Conservation (phyloP, 2,113 vertebrate genomes). For the Tragelaphus imberbis region DNA sequence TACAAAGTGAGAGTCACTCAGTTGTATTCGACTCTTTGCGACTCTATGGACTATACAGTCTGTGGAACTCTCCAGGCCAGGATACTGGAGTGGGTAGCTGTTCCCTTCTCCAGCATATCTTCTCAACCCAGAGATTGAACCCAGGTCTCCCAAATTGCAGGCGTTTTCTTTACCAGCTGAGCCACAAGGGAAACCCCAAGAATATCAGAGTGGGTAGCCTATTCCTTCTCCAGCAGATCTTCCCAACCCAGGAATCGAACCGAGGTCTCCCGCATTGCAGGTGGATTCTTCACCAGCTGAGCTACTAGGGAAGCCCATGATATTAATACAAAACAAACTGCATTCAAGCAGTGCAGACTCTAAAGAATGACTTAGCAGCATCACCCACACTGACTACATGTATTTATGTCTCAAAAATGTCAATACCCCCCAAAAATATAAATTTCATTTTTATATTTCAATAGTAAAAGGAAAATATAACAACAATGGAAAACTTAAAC, state of each 20-base stretch:
- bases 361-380: not conserved
- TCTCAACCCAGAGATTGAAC: not conserved
- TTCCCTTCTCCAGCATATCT: not conserved
- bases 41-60: not conserved
- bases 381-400: not conserved
- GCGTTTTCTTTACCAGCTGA: not conserved
- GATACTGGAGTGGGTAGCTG: not conserved
- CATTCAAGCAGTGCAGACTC: not conserved
- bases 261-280: not conserved
- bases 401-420: not conserved
- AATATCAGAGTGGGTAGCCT: not conserved
- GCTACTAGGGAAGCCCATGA: not conserved
- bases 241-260: not conserved
- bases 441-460: slow-evolving; percentile 16
- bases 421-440: slow-evolving; percentile 12
- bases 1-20: not conserved
- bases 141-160: not conserved
- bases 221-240: not conserved
- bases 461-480: not conserved
- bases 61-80: not conserved
- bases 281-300: not conserved
- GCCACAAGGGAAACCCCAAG: not conserved
- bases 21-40: not conserved
- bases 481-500: not conserved
- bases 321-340: not conserved